phyloP scores from a whole-genome alignment of 2,113 vertebrate species.

The Uropsilus gracilis region DNA sequence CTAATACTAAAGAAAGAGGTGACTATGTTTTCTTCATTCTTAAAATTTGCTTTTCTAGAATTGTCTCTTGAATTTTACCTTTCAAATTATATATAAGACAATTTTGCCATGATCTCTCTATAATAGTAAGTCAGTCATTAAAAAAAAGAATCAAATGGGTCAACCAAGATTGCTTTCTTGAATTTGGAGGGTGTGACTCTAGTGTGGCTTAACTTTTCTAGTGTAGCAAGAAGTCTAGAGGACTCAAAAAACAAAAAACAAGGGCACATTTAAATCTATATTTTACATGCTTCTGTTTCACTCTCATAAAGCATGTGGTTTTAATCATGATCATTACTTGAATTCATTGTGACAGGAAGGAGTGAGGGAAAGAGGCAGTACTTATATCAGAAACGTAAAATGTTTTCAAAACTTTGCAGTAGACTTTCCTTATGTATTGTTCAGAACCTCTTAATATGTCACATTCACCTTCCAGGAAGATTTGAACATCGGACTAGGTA shows the following conservation, averaged over 20 bases:
- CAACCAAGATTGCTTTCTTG: not conserved
- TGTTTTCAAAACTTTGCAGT: not conserved
- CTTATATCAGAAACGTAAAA: not conserved
- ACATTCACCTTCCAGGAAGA: not conserved
- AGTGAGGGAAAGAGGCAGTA: not conserved
- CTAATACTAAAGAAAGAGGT: not conserved
- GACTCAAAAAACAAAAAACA: too few relatives aligned
- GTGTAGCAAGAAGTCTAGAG: not conserved
- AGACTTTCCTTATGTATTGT: not conserved
- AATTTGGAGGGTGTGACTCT: not conserved
- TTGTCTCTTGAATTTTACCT: not conserved
- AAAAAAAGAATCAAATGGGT: not conserved
- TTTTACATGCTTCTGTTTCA: too few relatives aligned
- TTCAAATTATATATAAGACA: not conserved
- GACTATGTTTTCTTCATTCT: not conserved
- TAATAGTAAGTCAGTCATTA: not conserved
- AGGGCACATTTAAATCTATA: too few relatives aligned
- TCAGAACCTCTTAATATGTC: not conserved
- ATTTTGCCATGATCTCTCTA: not conserved
- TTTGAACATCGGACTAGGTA: not conserved
- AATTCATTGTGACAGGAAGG: not conserved
- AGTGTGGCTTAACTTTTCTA: not conserved
- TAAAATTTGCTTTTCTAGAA: conserved; percentile 36
- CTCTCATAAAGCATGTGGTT: not conserved
- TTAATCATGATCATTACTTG: not conserved